Percentiles rank a stretch among this genome's conserved stretches.
Evolutionary conservation across 2,113 vertebrate species (phyloP).

Genomic region (Ageneiosus marmoratus): DNA sequence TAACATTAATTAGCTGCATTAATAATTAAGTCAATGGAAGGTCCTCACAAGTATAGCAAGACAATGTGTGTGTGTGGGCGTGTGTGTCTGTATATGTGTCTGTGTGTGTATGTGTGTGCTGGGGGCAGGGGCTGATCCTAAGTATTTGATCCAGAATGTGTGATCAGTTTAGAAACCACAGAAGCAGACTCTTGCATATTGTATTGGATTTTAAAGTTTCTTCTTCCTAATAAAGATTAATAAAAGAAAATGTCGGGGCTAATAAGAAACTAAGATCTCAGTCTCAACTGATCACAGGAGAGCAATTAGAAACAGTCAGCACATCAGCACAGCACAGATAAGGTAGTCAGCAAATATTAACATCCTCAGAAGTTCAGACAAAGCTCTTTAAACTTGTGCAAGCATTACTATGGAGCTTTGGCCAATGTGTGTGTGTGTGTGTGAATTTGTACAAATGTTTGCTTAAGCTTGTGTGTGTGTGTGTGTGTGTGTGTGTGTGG

Average conservation of each 20-base stretch:
- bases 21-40: no score
- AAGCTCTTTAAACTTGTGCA: constrained; percentile 37
- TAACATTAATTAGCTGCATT: no score
- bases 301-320: constrained; percentile 26
- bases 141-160: background rate
- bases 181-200: background rate
- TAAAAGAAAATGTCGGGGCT: background rate
- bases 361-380: constrained; percentile 34
- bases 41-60: constrained; percentile 25
- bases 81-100: background rate
- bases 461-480: constrained; percentile 50
- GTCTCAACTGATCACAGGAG: background rate
- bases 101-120: background rate
- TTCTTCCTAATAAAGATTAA: background rate
- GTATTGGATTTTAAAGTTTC: background rate
- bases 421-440: constrained; percentile 34
- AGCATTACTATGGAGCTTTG: constrained; percentile 32
- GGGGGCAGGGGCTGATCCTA: no score
- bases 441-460: constrained; percentile 24
- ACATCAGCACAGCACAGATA: constrained; percentile 35
- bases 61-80: constrained; percentile 1
- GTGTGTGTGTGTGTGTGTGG: background rate
- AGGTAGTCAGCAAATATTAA: constrained; percentile 50
- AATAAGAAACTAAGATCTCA: background rate
- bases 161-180: background rate